Evolutionary conservation across 2,888 invertebrate genomes (phyloP).

Genomic region (Pterobdella sp.): DNA sequence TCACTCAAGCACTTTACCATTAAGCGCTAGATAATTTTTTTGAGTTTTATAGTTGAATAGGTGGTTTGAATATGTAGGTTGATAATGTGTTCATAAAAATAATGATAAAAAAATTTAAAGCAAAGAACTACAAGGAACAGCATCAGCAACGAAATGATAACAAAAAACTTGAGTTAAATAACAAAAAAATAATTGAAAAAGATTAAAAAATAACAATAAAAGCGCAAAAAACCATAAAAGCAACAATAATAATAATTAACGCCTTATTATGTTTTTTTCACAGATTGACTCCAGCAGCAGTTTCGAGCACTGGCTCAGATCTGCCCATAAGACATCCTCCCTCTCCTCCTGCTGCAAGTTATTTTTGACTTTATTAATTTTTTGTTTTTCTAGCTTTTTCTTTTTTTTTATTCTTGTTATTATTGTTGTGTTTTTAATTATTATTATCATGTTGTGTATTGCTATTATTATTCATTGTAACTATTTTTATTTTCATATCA

Average conservation of each 20-base stretch:
- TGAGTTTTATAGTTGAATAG: too few species aligned
- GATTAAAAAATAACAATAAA: background rate
- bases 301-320: slow-evolving; percentile 37
- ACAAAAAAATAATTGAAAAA: background rate
- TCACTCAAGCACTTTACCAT: too few species aligned
- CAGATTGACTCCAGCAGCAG: slow-evolving; percentile 39
- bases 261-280: background rate
- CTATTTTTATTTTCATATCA: background rate
- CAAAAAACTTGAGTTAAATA: background rate
- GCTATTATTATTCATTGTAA: too few species aligned
- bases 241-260: background rate
- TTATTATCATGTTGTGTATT: too few species aligned
- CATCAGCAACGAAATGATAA: background rate
- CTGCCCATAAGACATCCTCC: slow-evolving; percentile 35
- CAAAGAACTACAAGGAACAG: too few species aligned
- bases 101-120: too few species aligned
- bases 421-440: background rate
- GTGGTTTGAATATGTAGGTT: too few species aligned
- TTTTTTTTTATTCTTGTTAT: background rate
- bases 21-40: too few species aligned
- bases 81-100: too few species aligned
- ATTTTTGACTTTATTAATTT: too few species aligned
- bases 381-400: background rate
- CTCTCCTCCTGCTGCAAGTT: slow-evolving; percentile 34
- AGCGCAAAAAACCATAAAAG: background rate